A percentile compares a stretch with the other conserved stretches of the same genome.
phyloP scores from a whole-genome alignment of 2,888 invertebrate species.

The Patella pellucida region DNA sequence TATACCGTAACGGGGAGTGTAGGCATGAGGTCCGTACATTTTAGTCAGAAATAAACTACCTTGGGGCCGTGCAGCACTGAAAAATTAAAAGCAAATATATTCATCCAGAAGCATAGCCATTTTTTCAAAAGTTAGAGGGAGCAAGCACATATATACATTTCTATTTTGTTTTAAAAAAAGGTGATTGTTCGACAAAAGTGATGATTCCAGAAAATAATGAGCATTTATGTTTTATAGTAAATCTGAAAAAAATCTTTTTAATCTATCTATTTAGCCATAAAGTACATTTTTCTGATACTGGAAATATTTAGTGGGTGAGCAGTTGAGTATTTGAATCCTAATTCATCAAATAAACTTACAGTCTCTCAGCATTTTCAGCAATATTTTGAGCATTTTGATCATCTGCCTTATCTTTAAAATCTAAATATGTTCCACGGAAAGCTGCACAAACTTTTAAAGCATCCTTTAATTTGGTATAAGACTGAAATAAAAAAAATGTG shows the following conservation, averaged over 20 bases:
- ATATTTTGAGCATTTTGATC: slow-evolving; percentile 67
- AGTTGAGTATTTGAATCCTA: background rate
- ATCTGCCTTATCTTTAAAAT: slow-evolving; percentile 69
- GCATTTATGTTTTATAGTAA: no score
- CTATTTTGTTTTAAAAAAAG: no score
- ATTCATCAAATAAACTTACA: slow-evolving; percentile 51
- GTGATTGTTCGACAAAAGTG: no score
- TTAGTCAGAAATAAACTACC: slow-evolving; percentile 66
- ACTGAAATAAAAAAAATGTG: slow-evolving; percentile 48
- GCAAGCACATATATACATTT: no score
- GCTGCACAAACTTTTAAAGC: slow-evolving; percentile 70
- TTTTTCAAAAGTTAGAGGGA: background rate
- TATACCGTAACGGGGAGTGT: slow-evolving; percentile 62
- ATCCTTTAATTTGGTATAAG: slow-evolving; percentile 68
- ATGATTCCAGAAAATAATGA: no score
- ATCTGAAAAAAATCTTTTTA: no score
- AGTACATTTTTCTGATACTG: background rate
- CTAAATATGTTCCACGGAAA: slow-evolving; percentile 70
- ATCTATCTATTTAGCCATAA: no score
- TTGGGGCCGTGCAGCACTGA: slow-evolving; percentile 58
- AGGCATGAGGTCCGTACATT: slow-evolving; percentile 68
- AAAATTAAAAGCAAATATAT: slow-evolving; percentile 9
- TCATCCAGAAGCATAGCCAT: slow-evolving; percentile 12
- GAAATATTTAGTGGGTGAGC: background rate
- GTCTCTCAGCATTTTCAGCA: slow-evolving; percentile 67